Evolutionary conservation across 2,113 vertebrate species (phyloP), one percentile per base, ranked within the genome.

Genomic region (Bettongia penicillata): DNA sequence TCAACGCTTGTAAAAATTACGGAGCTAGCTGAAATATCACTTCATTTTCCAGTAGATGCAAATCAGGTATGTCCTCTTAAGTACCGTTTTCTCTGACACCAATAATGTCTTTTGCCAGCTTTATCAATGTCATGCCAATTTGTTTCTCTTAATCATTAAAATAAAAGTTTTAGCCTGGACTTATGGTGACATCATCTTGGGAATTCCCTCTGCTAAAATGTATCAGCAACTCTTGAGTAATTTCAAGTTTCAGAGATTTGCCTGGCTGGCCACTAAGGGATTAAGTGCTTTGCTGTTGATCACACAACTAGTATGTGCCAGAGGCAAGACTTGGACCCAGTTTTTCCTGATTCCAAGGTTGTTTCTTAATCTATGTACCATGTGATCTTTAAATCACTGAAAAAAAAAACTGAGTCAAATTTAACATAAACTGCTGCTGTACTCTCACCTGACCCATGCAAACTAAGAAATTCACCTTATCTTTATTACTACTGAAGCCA

Each of bases 11-110:
- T 92, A 93, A 91, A 91, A 1, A 7, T 92, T 37, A 92, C 89
- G 43, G 92, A 91, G 49, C 53, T 89, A 3, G 49, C 51, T 90
- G 8, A 90, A 8, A 26, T 95, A 16, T 50, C 51, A 68, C 94
- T 90, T 22, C 19, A 31, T 25, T 96, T 95, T 92, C 52, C 95
- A 89, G 93, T n/a, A 95, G 16, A 96, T 92, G 52, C 19, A 90
- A 77, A 51, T 61, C 93, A n/a, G 53, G 23, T 53, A 91, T 91
- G 50, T 52, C 57, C 26, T 95, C 53, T 11, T 93, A 24, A 14
- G 5, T 91, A 93, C 10, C 77, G 14, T 68, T 90, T 93, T 53
- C 28, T 6, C 24, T n/a, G 49, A 51, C 91, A 43, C 19, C 8
- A 84, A 55, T 16, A 23, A 89, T 93, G 90, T 51, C 48, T 16